Percentiles rank a stretch among this genome's conserved stretches.
phyloP scores from a whole-genome alignment of 2,888 invertebrate species.

The Agrotis ipsilon region DNA sequence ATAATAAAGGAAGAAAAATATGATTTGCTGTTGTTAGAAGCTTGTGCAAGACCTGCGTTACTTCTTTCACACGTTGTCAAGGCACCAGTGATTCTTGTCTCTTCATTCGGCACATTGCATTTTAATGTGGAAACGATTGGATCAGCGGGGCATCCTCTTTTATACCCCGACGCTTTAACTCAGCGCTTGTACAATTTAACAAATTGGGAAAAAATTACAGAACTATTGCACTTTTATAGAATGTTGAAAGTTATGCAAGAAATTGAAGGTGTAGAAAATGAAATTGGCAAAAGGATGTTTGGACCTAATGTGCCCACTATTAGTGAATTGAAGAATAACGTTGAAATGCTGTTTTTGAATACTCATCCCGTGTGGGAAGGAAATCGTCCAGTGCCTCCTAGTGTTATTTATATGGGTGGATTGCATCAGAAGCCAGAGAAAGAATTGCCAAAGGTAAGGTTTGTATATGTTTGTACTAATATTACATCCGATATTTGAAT shows the following conservation, averaged over 20 bases:
- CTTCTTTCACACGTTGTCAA: slow-evolving; percentile 58
- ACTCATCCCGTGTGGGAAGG: slow-evolving; percentile 77
- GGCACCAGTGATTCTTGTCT: slow-evolving; percentile 70
- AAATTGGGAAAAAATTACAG: slow-evolving; percentile 69
- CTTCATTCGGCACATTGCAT: slow-evolving; percentile 66
- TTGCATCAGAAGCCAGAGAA: slow-evolving; percentile 44
- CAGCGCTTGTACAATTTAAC: slow-evolving; percentile 66
- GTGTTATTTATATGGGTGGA: slow-evolving; percentile 81
- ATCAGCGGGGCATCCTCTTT: slow-evolving; percentile 67
- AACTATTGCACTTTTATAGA: slow-evolving; percentile 51
- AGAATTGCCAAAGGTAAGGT: slow-evolving; percentile 45
- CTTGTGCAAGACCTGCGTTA: slow-evolving; percentile 54
- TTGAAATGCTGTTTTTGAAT: slow-evolving; percentile 82
- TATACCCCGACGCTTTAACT: slow-evolving; percentile 64
- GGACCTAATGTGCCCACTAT: slow-evolving; percentile 67
- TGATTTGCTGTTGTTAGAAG: slow-evolving; percentile 71
- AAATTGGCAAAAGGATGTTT: slow-evolving; percentile 60
- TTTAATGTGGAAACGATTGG: slow-evolving; percentile 60
- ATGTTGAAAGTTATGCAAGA: slow-evolving; percentile 34
- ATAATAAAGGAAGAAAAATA: slow-evolving; percentile 66
- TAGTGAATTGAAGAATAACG: slow-evolving; percentile 65
- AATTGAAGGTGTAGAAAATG: slow-evolving; percentile 55
- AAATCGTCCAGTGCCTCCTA: slow-evolving; percentile 80
- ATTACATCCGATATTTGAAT: not conserved
- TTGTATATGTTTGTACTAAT: not conserved